These are phyloP conservation scores for Drosophila kanapiae DNA, from an alignment of 1,140 invertebrate species.

Conservation along the genomic window DNA sequence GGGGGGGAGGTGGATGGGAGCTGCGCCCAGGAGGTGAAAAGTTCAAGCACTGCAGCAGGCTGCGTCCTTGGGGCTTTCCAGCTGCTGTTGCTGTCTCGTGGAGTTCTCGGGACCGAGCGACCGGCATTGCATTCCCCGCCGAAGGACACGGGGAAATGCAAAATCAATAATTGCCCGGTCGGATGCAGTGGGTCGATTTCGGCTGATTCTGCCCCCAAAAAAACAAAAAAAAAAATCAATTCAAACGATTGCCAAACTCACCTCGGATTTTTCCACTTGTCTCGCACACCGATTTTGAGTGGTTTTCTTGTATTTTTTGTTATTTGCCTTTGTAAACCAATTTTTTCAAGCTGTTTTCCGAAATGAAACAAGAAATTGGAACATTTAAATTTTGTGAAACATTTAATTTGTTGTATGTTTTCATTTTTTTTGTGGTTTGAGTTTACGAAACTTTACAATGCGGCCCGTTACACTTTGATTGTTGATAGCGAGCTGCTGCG, in stretches of 20 bases:
- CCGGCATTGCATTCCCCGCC: conserved; percentile 50
- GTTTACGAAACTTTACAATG: conserved; percentile 38
- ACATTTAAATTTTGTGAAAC: conserved; percentile 3
- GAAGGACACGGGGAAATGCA: conserved; percentile 68
- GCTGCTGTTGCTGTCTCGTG: conserved; percentile 31
- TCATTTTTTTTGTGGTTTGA: background rate
- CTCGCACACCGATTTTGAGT: conserved; percentile 18
- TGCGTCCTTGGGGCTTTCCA: conserved; percentile 56
- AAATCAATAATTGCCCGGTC: conserved; percentile 65
- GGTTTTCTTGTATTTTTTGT: conserved; percentile 25
- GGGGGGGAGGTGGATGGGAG: background rate
- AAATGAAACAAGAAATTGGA: conserved; percentile 44
- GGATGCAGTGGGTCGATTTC: conserved; percentile 33
- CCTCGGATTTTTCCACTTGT: conserved; percentile 66
- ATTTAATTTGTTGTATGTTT: conserved; percentile 12
- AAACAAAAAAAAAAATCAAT: conserved; percentile 22
- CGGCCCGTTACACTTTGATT: conserved; percentile 42
- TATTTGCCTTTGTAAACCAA: conserved; percentile 9
- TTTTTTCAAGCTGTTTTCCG: conserved; percentile 43
- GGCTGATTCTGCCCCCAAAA: conserved; percentile 1
- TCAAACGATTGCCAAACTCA: conserved; percentile 59
- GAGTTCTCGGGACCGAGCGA: conserved; percentile 26
- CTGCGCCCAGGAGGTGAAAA: conserved; percentile 53
- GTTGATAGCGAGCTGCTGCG: conserved; percentile 32
- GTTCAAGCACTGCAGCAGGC: conserved; percentile 62